Evolutionary conservation across 2,797 vertebrate species (phyloP).

Genomic region (Pseudochromis fuscus): DNA sequence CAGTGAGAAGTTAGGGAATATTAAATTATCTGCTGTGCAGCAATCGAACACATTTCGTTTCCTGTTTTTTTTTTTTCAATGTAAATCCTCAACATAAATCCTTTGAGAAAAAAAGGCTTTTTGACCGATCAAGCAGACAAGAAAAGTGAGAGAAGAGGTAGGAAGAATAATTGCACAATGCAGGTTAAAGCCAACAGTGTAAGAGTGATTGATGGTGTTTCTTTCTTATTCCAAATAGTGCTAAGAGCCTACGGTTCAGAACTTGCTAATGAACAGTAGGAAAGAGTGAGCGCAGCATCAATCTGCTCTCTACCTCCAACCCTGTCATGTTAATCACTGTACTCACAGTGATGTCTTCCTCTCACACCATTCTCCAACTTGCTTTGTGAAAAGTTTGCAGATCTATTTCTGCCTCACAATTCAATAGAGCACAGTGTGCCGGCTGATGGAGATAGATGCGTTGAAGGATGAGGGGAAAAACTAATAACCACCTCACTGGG

Average conservation of each 20-base stretch:
- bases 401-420: conserved; percentile 45
- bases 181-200: conserved; percentile 58
- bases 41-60: conserved; percentile 19
- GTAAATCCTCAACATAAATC: conserved; percentile 40
- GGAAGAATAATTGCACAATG: conserved; percentile 58
- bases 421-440: conserved; percentile 23
- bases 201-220: conserved; percentile 64
- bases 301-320: conserved; percentile 36
- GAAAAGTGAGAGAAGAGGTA: conserved; percentile 49
- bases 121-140: conserved; percentile 51
- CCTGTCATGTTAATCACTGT: conserved; percentile 59
- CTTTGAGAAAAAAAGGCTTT: conserved; percentile 51
- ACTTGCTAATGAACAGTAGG: conserved; percentile 61
- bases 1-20: conserved; percentile 17
- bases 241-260: conserved; percentile 55
- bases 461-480: conserved; percentile 30
- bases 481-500: conserved; percentile 41
- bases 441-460: conserved; percentile 58
- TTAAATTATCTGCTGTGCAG: conserved; percentile 3
- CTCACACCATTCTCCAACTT: conserved; percentile 20
- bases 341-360: conserved; percentile 49
- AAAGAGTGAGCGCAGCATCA: conserved; percentile 48
- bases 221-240: conserved; percentile 52
- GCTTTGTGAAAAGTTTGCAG: conserved; percentile 46
- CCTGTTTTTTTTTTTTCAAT: conserved; percentile 13